A percentile compares a stretch with the other conserved stretches of the same genome.
These are phyloP conservation scores for Brevimyrus niger DNA, from an alignment of 2,113 vertebrate genomes.

Conservation along the genomic window DNA sequence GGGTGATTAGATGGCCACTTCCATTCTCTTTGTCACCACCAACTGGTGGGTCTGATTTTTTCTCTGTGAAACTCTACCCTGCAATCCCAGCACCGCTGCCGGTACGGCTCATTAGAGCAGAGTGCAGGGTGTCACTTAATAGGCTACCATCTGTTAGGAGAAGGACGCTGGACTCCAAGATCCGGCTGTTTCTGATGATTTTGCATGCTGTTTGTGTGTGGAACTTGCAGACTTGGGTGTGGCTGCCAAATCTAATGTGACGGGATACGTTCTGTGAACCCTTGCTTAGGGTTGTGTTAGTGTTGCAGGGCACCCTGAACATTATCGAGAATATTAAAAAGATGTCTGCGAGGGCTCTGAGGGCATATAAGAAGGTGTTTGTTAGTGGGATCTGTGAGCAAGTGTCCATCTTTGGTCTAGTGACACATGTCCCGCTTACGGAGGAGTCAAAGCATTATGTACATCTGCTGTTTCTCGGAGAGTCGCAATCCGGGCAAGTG, in stretches of 20 bases:
- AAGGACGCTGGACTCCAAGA: not conserved
- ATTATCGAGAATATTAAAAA: too few relatives aligned
- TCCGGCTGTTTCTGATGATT: not conserved
- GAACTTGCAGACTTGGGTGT: not conserved
- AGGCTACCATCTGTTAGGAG: not conserved
- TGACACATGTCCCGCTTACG: too few relatives aligned
- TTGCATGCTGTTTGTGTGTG: not conserved
- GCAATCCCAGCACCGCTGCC: slow-evolving; percentile 98
- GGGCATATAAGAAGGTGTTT: too few relatives aligned
- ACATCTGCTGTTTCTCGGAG: too few relatives aligned
- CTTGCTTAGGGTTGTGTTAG: not conserved
- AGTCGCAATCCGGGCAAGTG: too few relatives aligned
- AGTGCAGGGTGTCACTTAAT: slow-evolving; percentile 91
- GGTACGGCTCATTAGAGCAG: slow-evolving; percentile 97
- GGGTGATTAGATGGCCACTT: not conserved
- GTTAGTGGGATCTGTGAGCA: too few relatives aligned
- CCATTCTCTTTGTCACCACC: slow-evolving; percentile 95
- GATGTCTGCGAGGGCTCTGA: too few relatives aligned
- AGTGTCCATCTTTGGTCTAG: too few relatives aligned
- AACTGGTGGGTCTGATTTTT: slow-evolving; percentile 67
- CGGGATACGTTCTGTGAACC: not conserved
- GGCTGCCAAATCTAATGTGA: not conserved
- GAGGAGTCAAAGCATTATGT: too few relatives aligned
- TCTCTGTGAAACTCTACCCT: slow-evolving; percentile 76
- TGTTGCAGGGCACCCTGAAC: not conserved